Base-by-base conservation (phyloP, 2,113 vertebrate genomes). In the Scolopax mira region DNA sequence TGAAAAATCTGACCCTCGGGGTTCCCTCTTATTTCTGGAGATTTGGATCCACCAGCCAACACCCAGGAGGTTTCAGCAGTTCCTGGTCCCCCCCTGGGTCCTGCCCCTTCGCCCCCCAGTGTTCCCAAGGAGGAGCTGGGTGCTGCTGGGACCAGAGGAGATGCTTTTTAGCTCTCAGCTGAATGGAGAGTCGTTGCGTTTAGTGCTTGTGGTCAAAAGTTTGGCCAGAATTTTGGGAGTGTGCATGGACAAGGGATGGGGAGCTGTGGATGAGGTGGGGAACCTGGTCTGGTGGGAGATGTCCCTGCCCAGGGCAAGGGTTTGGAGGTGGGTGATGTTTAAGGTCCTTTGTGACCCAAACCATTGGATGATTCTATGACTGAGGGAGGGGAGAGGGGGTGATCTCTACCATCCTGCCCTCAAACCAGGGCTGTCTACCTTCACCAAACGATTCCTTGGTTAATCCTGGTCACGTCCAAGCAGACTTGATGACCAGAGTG, bases 161-260 rank as follows among this genome's bases (percentile, higher is more conserved):
- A 41, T 16, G 0, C 5, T 25, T 48, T 9, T 28, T 46, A 44
- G 46, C 60, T 51, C 23, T 11, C 11, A 0, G 9, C 24, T 17
- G 41, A 0, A 0, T 7, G 10, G 66, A 22, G 71, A 79, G 13
- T 6, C 0, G 0, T 5, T 4, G 30, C 0, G 4, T 35, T 46
- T 1, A 2, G n/a, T 6, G 49, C 49, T 28, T 0, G 9, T 18
- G 24, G 13, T 0, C 2, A 18, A 31, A 35, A 13, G 14, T 31
- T 77, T 41, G 16, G 42, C 15, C 1, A 14, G 80, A 13, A 39
- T 52, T 54, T 8, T 0, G 4, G 42, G 64, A 14, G 25, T 0
- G 6, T 1, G 3, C 4, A 0, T 3, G 73, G 72, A 15, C 5
- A 0, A 11, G 62, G 51, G 33, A 2, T 14, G 0, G 5, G 64